Evolutionary conservation across 2,888 invertebrate species (phyloP), one percentile per base, ranked within the genome.

Genomic region (Globia sparganii): DNA sequence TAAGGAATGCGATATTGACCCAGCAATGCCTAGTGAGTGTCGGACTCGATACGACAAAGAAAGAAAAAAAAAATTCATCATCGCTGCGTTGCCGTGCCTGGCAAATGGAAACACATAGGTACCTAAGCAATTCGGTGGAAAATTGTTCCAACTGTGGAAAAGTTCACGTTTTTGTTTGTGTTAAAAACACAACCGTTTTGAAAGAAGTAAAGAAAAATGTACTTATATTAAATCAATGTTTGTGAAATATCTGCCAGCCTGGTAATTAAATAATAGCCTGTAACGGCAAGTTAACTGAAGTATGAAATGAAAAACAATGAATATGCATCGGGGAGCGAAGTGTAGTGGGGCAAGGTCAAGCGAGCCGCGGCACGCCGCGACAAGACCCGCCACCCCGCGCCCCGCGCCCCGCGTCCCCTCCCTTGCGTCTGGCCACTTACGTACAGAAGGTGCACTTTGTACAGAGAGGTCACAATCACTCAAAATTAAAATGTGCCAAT

Each of bases 281-380:
- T 34, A 59, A 40, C 58, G 56, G 28, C 13, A 65, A 67, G 66
- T 43, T 31, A 53, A 43, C 18, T 72, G 34, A 65, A 56, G 37
- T 78, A 59, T 70, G 53, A 78, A 80, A 77, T 62, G 43, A 77
- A 86, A 71, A 61, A 37, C n/a, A 58, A 75, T 78, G 49, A 77
- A 80, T 81, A 85, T 84, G 82, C 72, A 82, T 80, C 64, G 67
- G 62, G 62, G 67, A 56, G 43, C 31, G 34, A 56, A 70, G 69
- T 74, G 78, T 46, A 77, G 56, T 74, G 69, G 75, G 72, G 58
- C 78, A 86, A 84, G 87, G 85, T 84, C 81, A 77, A 72, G 53
- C 59, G 49, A 31, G 59, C 28, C 49, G 46, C 78, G 58, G n/a
- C 78, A 28, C 28, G 65, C 31, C 34, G 4, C 40, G 25, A 49